These are phyloP conservation scores for Zenarchopterus dispar DNA, from an alignment of 2,797 vertebrate species.

Conservation along the genomic window DNA sequence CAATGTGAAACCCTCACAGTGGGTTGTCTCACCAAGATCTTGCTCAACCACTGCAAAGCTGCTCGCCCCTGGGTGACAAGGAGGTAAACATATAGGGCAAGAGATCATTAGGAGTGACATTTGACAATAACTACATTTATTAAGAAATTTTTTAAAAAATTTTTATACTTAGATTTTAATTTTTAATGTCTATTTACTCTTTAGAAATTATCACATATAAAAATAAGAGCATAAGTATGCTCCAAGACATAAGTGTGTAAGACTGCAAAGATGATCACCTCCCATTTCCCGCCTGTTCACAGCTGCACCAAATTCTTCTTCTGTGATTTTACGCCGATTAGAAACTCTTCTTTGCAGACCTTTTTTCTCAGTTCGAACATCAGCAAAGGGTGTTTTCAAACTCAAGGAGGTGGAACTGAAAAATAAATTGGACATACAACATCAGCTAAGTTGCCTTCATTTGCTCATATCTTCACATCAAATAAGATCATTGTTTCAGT, in stretches of 20 bases:
- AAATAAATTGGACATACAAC: conserved; percentile 21
- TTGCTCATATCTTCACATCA: no score
- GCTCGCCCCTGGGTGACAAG: conserved; percentile 22
- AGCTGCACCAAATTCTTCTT: conserved; percentile 77
- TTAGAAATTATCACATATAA: no score
- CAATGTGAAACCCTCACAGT: conserved; percentile 70
- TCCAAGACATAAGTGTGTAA: background rate
- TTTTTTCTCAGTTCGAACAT: conserved; percentile 58
- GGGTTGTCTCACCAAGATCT: conserved; percentile 28
- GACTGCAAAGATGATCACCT: conserved; percentile 25
- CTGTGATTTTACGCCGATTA: conserved; percentile 62
- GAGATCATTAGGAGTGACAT: background rate
- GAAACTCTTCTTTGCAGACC: conserved; percentile 71
- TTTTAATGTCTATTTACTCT: no score
- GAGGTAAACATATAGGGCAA: background rate
- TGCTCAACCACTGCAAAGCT: background rate
- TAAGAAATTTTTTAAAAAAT: no score
- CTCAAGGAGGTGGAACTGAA: conserved; percentile 73
- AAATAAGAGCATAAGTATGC: no score
- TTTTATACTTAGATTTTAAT: no score
- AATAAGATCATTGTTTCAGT: no score
- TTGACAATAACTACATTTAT: no score
- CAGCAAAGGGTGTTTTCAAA: conserved; percentile 78
- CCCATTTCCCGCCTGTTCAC: conserved; percentile 61
- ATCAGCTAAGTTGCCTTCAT: background rate